Evolutionary conservation across 2,888 invertebrate species (phyloP), one percentile per base, ranked within the genome.

Genomic region (Lottia gigantea): DNA sequence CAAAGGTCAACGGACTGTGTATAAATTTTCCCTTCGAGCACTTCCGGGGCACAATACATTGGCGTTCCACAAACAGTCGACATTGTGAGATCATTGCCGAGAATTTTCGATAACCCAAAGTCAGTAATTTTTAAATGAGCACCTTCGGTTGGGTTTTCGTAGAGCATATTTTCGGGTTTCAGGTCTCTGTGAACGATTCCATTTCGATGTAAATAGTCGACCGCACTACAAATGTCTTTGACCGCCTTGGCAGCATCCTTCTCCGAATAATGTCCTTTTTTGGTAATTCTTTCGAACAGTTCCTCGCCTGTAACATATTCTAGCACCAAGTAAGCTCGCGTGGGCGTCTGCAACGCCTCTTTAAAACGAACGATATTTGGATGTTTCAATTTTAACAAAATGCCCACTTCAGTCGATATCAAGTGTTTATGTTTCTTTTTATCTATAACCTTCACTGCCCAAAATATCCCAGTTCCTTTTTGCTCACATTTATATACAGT

Each of bases 61-160:
- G 90, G 89, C 1, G 90, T 89, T 23, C 89, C 90, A 83, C 90
- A 90, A 11, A 90, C 88, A 23, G 89, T 90, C 71, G 83, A 82
- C 83, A 89, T 88, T 40, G 85, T 83, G 15, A 87, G 83, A 45
- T 88, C 82, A 25, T 84, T 80, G 40, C 83, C 84, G 8, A 88
- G 76, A n/a, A 89, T 85, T 76, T 88, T 89, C 19, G 90, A 88
- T 68, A 91, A 85, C n/a, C 90, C 90, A 81, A 90, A 90, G 78
- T 91, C 91, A 71, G 90, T 88, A 70, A 88, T 78, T 82, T 88
- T 87, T 26, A 88, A 73, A 55, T 76, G 78, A n/a, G 87, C 80
- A 49, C 82, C 81, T 31, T 84, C 84, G 45, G 78, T 74, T 45
- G 79, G 71, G 67, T 82, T 81, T 78, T 84, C 85, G 80, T 86